These are phyloP conservation scores for Lithophane leautieri DNA, from an alignment of 2,888 invertebrate genomes.

Conservation along the genomic window DNA sequence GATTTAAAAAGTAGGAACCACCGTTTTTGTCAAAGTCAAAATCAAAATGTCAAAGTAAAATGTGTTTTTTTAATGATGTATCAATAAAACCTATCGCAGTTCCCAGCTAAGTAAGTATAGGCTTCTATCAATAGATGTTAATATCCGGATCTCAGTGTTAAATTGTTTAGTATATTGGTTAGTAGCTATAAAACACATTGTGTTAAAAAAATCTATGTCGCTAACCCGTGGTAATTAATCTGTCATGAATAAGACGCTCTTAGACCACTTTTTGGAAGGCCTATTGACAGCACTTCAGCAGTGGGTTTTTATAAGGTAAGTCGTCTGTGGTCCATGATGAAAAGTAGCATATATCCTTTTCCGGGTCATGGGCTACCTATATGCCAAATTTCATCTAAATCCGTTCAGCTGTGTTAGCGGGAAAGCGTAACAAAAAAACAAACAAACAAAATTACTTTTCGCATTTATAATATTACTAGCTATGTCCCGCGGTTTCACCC, in stretches of 20 bases:
- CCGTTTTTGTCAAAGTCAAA: not conserved
- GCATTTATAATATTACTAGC: no score
- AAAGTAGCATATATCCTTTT: no score
- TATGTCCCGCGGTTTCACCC: no score
- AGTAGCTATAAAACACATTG: conserved; percentile 13
- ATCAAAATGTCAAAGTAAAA: no score
- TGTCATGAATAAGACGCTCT: conserved; percentile 9
- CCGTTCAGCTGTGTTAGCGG: no score
- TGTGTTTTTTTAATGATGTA: not conserved
- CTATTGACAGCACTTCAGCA: not conserved
- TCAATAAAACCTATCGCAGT: not conserved
- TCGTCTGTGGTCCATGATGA: no score
- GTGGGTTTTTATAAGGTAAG: not conserved
- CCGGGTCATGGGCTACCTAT: no score
- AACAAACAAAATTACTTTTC: no score
- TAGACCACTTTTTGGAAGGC: not conserved
- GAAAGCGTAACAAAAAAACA: no score
- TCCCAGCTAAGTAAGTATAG: not conserved
- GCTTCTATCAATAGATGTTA: not conserved
- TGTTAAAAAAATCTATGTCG: conserved; percentile 8
- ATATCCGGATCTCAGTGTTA: conserved; percentile 8
- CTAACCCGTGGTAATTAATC: conserved; percentile 19
- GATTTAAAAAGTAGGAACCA: not conserved
- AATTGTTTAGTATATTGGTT: conserved; percentile 29
- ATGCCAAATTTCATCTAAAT: no score